Evolutionary conservation across 2,113 vertebrate genomes (phyloP), one percentile per base, ranked within the genome.

Genomic region (Chloropsis cyanopogon): DNA sequence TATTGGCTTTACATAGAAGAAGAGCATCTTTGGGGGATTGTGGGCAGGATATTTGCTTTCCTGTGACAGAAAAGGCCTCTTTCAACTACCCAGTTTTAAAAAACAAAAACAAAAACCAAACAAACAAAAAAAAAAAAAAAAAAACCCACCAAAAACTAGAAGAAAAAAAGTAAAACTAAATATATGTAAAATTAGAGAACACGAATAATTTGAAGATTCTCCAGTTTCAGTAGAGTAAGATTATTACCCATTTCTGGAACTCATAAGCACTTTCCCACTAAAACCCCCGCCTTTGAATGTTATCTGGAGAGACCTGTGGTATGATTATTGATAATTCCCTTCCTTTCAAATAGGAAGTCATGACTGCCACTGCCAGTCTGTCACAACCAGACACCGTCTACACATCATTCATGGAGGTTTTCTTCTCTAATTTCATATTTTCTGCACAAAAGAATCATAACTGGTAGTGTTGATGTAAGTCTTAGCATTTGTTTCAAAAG

Each of bases 401-500:
- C 75, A 65, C 4, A 19, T 63, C 33, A 65, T 65, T 70, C 21
- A 33, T 16, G 22, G 69, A 12, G 14, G 10, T 65, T 93, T 93
- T 88, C 29, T 60, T 73, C 56, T 80, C 59, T 82, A 35, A 79
- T 85, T 94, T 93, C 15, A n/a, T 71, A 44, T 71, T 56, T 63
- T 21, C 33, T 66, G 81, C 54, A 94, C 75, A 60, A 63, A 69
- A 65, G 56, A 88, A 80, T 79, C 57, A 12, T 72, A 92, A 78
- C 82, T 86, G 64, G 39, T 37, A 88, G 41, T 41, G 80, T 66
- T 93, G 47, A 80, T 78, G 35, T 63, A 94, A 93, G 79, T 63
- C 56, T 88, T n/a, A 61, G 31, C 39, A 81, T 63, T 84, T 81
- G 29, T 78, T 93, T 77, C 59, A 68, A 90, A 94, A 95, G 68